These are phyloP conservation scores for Trichonephila clavata DNA, from an alignment of 1,140 invertebrate species.

Conservation along the genomic window DNA sequence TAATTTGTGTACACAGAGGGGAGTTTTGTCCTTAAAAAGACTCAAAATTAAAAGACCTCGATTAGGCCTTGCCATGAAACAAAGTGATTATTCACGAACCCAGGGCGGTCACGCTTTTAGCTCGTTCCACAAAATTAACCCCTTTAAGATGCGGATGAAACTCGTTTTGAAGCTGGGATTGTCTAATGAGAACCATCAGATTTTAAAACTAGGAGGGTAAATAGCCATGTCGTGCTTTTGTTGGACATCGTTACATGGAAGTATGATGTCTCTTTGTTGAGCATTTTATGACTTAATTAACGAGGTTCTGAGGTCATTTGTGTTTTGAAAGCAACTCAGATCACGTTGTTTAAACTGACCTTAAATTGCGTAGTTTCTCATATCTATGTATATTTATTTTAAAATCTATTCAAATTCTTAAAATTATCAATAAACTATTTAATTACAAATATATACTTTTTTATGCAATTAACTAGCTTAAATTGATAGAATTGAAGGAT, in stretches of 20 bases:
- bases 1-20: background rate
- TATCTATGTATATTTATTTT: no score
- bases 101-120: constrained; percentile 7
- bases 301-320: no score
- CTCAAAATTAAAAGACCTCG: constrained; percentile 49
- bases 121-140: constrained; percentile 43
- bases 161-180: background rate
- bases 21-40: background rate
- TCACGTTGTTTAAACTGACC: no score
- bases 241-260: background rate
- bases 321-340: no score
- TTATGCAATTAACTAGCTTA: no score
- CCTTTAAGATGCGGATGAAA: constrained; percentile 41
- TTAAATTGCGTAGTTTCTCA: no score
- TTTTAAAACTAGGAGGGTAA: background rate
- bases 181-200: constrained; percentile 1
- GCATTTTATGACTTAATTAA: background rate
- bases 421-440: no score
- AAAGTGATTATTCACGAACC: constrained; percentile 34
- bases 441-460: no score
- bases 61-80: constrained; percentile 31
- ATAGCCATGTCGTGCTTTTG: background rate
- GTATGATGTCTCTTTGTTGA: background rate
- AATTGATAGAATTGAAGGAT: no score
- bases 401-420: no score